These are phyloP conservation scores for Lamproptera curius DNA, from an alignment of 2,888 invertebrate genomes.

Conservation along the genomic window DNA sequence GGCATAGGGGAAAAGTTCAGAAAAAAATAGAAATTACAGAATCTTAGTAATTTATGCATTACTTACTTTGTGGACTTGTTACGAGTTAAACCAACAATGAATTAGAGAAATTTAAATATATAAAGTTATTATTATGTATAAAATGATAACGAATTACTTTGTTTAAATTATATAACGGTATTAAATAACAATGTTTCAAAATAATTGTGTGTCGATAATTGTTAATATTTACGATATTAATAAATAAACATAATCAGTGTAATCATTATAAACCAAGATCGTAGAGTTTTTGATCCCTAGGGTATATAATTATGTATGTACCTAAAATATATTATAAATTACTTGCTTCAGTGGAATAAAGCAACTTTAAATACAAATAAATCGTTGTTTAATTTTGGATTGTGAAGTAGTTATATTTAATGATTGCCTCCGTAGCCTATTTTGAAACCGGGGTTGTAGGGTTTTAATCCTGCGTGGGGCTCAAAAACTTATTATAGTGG, in stretches of 20 bases:
- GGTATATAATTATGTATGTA: slow-evolving; percentile 37
- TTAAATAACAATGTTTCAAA: slow-evolving; percentile 13
- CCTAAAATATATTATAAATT: slow-evolving; percentile 44
- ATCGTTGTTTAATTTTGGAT: slow-evolving; percentile 1
- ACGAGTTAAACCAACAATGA: slow-evolving; percentile 14
- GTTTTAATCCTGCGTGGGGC: too few relatives aligned
- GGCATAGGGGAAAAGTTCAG: not conserved
- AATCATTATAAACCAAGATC: slow-evolving; percentile 25
- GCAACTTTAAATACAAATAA: slow-evolving; percentile 48
- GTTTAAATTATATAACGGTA: slow-evolving; percentile 13
- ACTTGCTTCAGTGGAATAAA: slow-evolving; percentile 64
- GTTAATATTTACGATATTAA: slow-evolving; percentile 16
- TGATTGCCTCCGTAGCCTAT: too few relatives aligned
- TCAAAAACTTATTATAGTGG: too few relatives aligned
- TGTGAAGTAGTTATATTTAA: not conserved
- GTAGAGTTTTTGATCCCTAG: slow-evolving; percentile 29
- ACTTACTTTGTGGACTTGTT: slow-evolving; percentile 2
- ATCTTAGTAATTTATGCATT: slow-evolving; percentile 1
- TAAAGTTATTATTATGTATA: slow-evolving; percentile 16
- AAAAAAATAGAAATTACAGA: slow-evolving; percentile 1
- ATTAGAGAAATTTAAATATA: slow-evolving; percentile 13
- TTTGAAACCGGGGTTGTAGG: too few relatives aligned
- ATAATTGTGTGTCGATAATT: slow-evolving; percentile 5
- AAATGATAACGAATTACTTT: slow-evolving; percentile 10
- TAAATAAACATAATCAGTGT: slow-evolving; percentile 36